A percentile compares a stretch with the other conserved stretches of the same genome.
phyloP scores from a whole-genome alignment of 2,888 invertebrate species.

The Criorhina ranunculi region DNA sequence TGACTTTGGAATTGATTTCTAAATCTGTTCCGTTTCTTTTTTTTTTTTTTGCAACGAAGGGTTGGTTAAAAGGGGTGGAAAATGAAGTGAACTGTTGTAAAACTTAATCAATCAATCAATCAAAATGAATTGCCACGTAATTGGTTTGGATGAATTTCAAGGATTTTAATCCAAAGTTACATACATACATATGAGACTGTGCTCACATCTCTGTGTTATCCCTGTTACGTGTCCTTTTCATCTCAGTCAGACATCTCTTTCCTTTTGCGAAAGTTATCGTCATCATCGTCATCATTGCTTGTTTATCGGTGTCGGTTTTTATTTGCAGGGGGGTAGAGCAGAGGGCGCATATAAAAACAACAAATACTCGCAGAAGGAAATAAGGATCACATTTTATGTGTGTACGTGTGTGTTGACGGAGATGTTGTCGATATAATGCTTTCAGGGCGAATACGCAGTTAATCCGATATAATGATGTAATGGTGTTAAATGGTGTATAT shows the following conservation, averaged over 20 bases:
- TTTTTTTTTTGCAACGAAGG: slow-evolving; percentile 3
- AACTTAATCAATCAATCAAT: slow-evolving; percentile 77
- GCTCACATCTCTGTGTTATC: slow-evolving; percentile 13
- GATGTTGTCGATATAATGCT: slow-evolving; percentile 34
- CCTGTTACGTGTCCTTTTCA: slow-evolving; percentile 2
- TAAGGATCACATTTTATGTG: slow-evolving; percentile 57
- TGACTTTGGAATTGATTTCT: slow-evolving; percentile 72
- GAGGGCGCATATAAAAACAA: slow-evolving; percentile 7
- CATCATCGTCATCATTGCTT: slow-evolving; percentile 36
- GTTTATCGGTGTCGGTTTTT: slow-evolving; percentile 41
- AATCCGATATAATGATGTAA: slow-evolving; percentile 75
- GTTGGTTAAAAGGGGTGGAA: slow-evolving; percentile 26
- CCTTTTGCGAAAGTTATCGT: neutral
- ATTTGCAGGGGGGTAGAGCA: slow-evolving; percentile 1
- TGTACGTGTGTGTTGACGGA: slow-evolving; percentile 28
- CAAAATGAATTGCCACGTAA: slow-evolving; percentile 74
- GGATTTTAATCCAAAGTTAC: slow-evolving; percentile 39
- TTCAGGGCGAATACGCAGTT: slow-evolving; percentile 55
- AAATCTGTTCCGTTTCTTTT: slow-evolving; percentile 56
- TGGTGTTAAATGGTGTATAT: slow-evolving; percentile 71
- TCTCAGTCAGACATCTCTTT: neutral
- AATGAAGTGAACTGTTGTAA: slow-evolving; percentile 67
- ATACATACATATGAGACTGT: slow-evolving; percentile 5
- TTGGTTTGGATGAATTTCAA: slow-evolving; percentile 69
- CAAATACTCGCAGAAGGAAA: slow-evolving; percentile 28